Evolutionary conservation across 2,113 vertebrate genomes (phyloP).

Genomic region (Peromyscus californicus): DNA sequence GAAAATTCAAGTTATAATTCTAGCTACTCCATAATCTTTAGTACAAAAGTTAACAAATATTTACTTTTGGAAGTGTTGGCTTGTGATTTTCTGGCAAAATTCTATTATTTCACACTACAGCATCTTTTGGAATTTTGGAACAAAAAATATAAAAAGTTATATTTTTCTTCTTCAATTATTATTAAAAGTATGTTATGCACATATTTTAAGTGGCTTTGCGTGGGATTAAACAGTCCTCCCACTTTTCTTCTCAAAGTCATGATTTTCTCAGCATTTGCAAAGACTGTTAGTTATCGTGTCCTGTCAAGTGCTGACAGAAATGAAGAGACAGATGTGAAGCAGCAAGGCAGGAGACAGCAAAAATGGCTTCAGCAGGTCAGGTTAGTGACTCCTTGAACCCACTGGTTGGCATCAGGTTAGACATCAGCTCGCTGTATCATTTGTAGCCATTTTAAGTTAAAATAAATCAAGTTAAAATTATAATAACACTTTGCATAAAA

Average conservation of each 20-base stretch:
- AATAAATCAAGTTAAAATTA: slow-evolving; percentile 19
- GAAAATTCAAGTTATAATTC: neutral
- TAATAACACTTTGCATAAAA: neutral
- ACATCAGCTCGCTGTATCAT: neutral
- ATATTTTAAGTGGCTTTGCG: neutral
- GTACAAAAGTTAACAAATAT: neutral
- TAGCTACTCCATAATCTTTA: neutral
- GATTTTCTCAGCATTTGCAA: neutral
- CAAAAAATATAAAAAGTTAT: neutral
- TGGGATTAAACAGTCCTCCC: neutral
- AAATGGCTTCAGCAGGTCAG: neutral
- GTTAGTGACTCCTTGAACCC: neutral
- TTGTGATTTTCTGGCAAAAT: slow-evolving; percentile 15
- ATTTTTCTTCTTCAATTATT: neutral
- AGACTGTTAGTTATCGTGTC: neutral
- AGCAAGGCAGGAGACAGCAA: neutral
- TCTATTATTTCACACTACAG: neutral
- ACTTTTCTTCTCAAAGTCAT: neutral
- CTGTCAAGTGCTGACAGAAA: neutral
- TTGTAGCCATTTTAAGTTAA: neutral
- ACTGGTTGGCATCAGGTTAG: neutral
- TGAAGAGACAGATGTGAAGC: neutral
- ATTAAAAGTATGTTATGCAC: neutral
- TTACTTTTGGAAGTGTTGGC: neutral
- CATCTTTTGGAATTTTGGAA: slow-evolving; percentile 17